These are phyloP conservation scores for Phrynosoma platyrhinos DNA, from an alignment of 2,113 vertebrate species.

Conservation along the genomic window DNA sequence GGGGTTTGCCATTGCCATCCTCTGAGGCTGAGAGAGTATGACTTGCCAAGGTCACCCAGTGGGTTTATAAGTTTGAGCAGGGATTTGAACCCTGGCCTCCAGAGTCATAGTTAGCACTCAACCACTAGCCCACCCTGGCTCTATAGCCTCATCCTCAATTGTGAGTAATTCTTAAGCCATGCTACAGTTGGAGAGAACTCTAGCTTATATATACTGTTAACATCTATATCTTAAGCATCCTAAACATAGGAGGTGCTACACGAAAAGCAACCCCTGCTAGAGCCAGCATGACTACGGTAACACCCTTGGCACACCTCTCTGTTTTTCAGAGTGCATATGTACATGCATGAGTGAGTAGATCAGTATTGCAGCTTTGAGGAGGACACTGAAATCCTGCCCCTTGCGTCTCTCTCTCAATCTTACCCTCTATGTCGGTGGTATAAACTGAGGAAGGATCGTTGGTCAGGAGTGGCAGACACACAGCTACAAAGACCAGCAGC, in stretches of 20 bases:
- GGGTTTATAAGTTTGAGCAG: no score
- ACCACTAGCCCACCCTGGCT: no score
- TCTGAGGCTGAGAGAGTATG: no score
- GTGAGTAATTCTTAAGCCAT: neutral
- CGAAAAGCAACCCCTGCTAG: neutral
- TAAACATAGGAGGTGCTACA: neutral
- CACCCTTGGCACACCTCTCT: neutral
- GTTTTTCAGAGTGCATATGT: neutral
- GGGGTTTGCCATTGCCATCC: no score
- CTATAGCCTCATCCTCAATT: neutral
- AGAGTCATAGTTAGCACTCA: no score
- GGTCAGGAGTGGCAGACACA: constrained; percentile 87
- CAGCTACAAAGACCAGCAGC: constrained; percentile 88
- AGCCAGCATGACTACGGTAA: no score
- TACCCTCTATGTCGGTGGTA: constrained; percentile 86
- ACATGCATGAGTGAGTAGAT: neutral
- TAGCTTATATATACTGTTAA: neutral
- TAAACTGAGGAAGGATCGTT: constrained; percentile 84
- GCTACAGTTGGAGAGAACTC: neutral
- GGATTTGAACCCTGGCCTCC: no score
- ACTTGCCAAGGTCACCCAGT: no score
- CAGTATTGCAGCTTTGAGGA: neutral
- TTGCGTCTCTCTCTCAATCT: constrained; percentile 40
- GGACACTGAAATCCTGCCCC: rapidly evolving
- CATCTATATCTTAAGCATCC: neutral